Evolutionary conservation across 2,888 invertebrate species (phyloP), one percentile per base, ranked within the genome.

Genomic region (Nipponacmea schrenckii): DNA sequence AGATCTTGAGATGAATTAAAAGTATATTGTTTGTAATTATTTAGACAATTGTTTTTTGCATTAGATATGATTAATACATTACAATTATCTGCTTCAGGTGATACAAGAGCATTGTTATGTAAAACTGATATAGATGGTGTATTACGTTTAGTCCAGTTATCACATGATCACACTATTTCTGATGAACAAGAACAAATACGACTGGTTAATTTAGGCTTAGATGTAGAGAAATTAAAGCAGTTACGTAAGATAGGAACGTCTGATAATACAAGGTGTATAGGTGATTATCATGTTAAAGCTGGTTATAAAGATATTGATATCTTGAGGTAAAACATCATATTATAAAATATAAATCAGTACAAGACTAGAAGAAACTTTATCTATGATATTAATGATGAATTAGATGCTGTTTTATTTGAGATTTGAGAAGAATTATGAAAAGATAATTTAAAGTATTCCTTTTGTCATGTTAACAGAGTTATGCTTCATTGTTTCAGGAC

Each of bases 241-340:
- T 92, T 93, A 92, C 86, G 85, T 20, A 82, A 83, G 71, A 90
- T 95, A 20, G 95, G 95, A 64, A 94, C 94, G 85, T 84, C 85
- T 46, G 82, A 83, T 63, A 94, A 94, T 81, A 96, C 96, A 0
- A 90, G 96, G 17, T 96, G 96, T 83, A 91, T 97, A 15, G 96
- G 96, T 3, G 96, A 96, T 89, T 95, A 95, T 86, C 90, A 94
- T 56, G 93, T 96, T 0, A 96, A 96, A 89, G 94, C 94, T 0
- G 93, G 94, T 2, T 95, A 95, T 84, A 93, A 93, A 84, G 95
- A 96, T 67, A 94, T 94, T 84, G 94, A 94, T 2, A 92, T 92
- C 68, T 90, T 96, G 64, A 90, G 86, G 90, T 90, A 72, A 63
- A 72, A 39, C 39, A 8, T 39, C 2, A 31, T n/a, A n/a, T n/a